Evolutionary conservation across 2,888 invertebrate genomes (phyloP).

Genomic region (Troilus luridus): DNA sequence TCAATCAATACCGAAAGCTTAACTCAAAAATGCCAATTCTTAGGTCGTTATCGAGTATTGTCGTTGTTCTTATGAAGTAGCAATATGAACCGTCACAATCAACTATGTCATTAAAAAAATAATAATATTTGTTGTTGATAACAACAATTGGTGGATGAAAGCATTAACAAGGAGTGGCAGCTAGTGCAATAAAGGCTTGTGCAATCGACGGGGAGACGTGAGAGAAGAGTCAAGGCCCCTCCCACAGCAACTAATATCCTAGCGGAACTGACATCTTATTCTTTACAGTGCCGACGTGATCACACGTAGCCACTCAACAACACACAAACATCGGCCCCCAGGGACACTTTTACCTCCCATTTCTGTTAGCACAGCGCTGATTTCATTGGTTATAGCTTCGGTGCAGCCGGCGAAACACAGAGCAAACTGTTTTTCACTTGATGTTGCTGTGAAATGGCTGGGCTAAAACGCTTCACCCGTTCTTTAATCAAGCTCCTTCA

Average conservation of each 20-base stretch:
- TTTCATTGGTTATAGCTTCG: conserved; percentile 8
- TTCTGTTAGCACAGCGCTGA: neutral
- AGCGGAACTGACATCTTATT: conserved; percentile 25
- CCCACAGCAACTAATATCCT: conserved; percentile 44
- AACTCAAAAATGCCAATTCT: too few species aligned
- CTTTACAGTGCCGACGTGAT: conserved; percentile 39
- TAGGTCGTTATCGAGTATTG: too few species aligned
- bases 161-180: conserved; percentile 17
- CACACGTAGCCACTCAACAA: conserved; percentile 38
- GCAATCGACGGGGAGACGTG: neutral
- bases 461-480: too few species aligned
- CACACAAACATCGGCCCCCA: neutral
- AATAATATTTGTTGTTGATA: neutral
- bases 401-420: neutral
- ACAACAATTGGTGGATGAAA: neutral
- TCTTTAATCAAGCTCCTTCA: too few species aligned
- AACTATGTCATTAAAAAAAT: neutral
- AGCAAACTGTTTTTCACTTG: neutral
- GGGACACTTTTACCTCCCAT: conserved; percentile 17
- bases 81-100: too few species aligned
- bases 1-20: too few species aligned
- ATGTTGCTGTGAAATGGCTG: neutral
- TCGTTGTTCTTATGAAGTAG: too few species aligned
- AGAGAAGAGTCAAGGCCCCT: neutral
- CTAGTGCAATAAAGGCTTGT: conserved; percentile 33